A percentile compares a stretch with the other conserved stretches of the same genome.
phyloP scores from a whole-genome alignment of 2,797 vertebrate species.

The Scomberomorus guttatus region DNA sequence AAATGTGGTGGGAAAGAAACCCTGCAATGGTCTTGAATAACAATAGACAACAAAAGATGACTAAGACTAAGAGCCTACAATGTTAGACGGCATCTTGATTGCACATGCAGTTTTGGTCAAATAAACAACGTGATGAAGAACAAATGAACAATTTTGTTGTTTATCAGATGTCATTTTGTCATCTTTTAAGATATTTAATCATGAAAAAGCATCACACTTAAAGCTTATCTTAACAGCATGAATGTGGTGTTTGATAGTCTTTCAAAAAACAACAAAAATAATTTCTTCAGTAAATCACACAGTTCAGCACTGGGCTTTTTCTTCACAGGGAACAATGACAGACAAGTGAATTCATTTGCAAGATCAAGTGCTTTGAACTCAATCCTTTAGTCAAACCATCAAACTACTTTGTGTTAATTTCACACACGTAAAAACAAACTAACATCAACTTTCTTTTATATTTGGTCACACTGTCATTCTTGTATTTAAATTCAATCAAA shows the following conservation, averaged over 20 bases:
- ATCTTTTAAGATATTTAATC: constrained; percentile 33
- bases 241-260: constrained; percentile 54
- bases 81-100: constrained; percentile 40
- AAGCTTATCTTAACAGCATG: constrained; percentile 59
- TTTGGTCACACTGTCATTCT: constrained; percentile 91
- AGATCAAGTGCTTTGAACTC: constrained; percentile 56
- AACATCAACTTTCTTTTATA: constrained; percentile 78
- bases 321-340: constrained; percentile 44
- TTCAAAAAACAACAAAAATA: constrained; percentile 59
- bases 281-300: constrained; percentile 49
- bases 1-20: constrained; percentile 14
- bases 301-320: constrained; percentile 10
- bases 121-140: constrained; percentile 32
- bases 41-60: constrained; percentile 29
- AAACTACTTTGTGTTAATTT: constrained; percentile 43
- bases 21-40: not conserved
- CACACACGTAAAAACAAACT: constrained; percentile 63
- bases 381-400: constrained; percentile 56
- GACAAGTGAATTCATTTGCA: constrained; percentile 47
- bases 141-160: constrained; percentile 15
- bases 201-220: constrained; percentile 53
- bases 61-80: constrained; percentile 23
- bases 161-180: constrained; percentile 31
- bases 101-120: constrained; percentile 58
- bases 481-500: constrained; percentile 85